Base-by-base conservation (phyloP, 2,113 vertebrate species). In the Mirza zaza region DNA sequence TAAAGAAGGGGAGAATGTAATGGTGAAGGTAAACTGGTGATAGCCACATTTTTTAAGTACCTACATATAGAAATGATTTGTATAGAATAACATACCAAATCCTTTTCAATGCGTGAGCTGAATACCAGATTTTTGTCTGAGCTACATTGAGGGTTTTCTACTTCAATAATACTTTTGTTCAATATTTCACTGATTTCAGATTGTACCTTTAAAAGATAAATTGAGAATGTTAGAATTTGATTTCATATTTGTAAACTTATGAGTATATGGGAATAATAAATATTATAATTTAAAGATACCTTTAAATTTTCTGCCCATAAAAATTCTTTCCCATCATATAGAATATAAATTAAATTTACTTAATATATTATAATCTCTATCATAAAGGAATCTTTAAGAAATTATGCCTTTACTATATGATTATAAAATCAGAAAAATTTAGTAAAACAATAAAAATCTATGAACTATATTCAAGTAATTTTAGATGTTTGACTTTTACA, bases 171-270 rank as follows among this genome's bases (percentile, higher is more conserved):
- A 95, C 97, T 98, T 97, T 96, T 97, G 87, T 97, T 98, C 80
- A 98, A 12, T 97, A 98, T 98, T 75, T 97, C 96, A 68, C 68
- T 97, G 90, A 98, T 98, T 98, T 98, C 97, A 91, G 96, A 97
- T 79, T 98, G 98, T 45, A 98, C 96, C 98, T 98, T 97, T 91
- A 97, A 98, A 97, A 97, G 87, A 96, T 45, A 93, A 89, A 97
- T 82, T 32, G 36, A 96, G 88, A 88, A 68, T 32, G 9, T 97
- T 96, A 96, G 87, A 71, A 50, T 82, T 91, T 93, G 3, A 92
- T 83, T 96, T 90, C 52, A 83, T 5, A 86, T 88, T 82, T 84
- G 81, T 39, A 81, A 67, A 50, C 25, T 77, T 77, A 85, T 13
- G 27, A 86, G 23, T 85, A 2, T n/a, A 45, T 1, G 95, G 34